Conservation (phyloP, 1,140 invertebrate species). For the Octopus sinensis region DNA sequence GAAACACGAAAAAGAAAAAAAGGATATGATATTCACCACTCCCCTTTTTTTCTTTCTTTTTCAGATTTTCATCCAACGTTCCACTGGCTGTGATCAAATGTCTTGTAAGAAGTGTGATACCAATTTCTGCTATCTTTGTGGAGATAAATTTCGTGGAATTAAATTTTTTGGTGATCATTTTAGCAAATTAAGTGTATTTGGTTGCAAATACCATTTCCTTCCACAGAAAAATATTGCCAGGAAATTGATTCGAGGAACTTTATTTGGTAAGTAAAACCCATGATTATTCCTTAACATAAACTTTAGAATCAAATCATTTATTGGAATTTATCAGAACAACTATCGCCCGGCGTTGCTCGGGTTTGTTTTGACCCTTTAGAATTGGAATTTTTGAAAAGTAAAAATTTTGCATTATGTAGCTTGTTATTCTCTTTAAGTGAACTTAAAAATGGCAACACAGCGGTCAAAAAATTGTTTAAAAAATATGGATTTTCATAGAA, state of each 20-base stretch:
- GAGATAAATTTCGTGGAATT: slow-evolving; percentile 49
- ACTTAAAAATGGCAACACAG: not conserved
- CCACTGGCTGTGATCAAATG: slow-evolving; percentile 60
- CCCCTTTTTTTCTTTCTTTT: slow-evolving; percentile 14
- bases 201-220: slow-evolving; percentile 57
- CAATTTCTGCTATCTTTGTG: slow-evolving; percentile 59
- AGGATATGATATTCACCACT: too few species aligned
- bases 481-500: too few species aligned
- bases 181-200: slow-evolving; percentile 56
- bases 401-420: not conserved
- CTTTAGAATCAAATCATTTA: not conserved
- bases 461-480: too few species aligned
- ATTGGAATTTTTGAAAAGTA: not conserved
- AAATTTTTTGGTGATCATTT: slow-evolving; percentile 58
- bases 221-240: slow-evolving; percentile 53
- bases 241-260: slow-evolving; percentile 53
- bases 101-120: slow-evolving; percentile 55
- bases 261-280: slow-evolving; percentile 49
- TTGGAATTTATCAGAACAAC: not conserved
- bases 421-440: not conserved
- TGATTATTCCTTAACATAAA: not conserved
- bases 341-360: not conserved
- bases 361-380: not conserved
- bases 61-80: slow-evolving; percentile 58
- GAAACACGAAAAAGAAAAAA: too few species aligned